Base-by-base conservation (phyloP, 2,113 vertebrate genomes). In the Siniperca chuatsi region DNA sequence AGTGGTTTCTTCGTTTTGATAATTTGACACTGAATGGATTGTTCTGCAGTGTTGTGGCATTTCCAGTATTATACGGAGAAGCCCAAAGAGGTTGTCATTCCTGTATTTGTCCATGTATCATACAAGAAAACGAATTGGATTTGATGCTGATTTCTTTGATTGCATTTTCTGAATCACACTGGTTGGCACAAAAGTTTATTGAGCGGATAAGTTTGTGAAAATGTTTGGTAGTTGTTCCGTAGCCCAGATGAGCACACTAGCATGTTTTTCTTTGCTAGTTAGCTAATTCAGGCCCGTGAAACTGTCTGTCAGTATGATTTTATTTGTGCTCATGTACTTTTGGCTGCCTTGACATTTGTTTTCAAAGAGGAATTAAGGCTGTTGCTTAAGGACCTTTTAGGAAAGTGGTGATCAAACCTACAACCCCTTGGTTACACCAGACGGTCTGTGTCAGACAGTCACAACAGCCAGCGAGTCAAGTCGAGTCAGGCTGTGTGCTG, bases 401-500 rank as follows among this genome's bases (percentile, higher is more conserved):
- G 13, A 5, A 23, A 23, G 44, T 12, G 4, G 6, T 0, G 21
- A 52, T 61, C 25, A 8, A 60, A 66, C 67, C n/a, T 35, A 2
- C 50, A 23, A 1, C 76, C 18, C 4, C 23, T 57, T 20, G 12
- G 48, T 7, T 18, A 8, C 64, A 42, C 20, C 60, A 89, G 64
- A 15, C 48, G 1, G 40, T 46, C 15, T 48, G 50, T 25, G 8
- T 69, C 73, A 81, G 76, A 48, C 84, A 11, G 78, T 64, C 69
- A 25, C 54, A 80, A 44, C 74, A 78, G 25, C 33, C 57, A 58
- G 74, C 67, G 55, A 42, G n/a, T 89, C 76, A 72, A 82, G 82
- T 75, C 23, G 68, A 61, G 65, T 70, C 62, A 50, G 88, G 68
- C 87, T 16, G 62, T 64, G 79, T 82, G 72, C 73, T 83, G 86